A percentile compares a stretch with the other conserved stretches of the same genome.
Evolutionary conservation across 2,113 vertebrate genomes (phyloP).

Genomic region (Podilymbus podiceps): DNA sequence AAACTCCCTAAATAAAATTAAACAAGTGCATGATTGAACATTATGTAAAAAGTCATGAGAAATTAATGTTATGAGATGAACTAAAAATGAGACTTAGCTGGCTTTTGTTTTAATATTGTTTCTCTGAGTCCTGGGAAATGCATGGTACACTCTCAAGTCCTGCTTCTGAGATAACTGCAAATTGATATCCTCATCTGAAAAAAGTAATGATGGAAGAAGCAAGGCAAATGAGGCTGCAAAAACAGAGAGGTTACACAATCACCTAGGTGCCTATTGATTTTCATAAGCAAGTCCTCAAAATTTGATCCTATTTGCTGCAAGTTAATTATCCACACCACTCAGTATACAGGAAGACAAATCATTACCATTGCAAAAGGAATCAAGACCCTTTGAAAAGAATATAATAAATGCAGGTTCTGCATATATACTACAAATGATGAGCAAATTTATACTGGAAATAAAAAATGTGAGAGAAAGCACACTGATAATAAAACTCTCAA

Average conservation of each 20-base stretch:
- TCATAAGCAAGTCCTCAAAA: conserved; percentile 3
- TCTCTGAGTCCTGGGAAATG: not conserved
- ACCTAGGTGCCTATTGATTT: not conserved
- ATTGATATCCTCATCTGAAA: not conserved
- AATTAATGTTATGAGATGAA: not conserved
- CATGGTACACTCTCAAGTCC: not conserved
- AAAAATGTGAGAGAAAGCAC: not conserved
- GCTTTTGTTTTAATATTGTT: not conserved
- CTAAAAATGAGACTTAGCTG: not conserved
- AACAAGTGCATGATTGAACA: not conserved
- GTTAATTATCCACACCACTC: not conserved
- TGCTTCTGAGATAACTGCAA: not conserved
- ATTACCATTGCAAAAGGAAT: not conserved
- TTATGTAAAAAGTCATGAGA: not conserved
- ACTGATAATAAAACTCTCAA: not conserved
- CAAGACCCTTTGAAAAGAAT: not conserved
- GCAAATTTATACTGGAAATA: not conserved
- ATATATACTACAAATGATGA: not conserved
- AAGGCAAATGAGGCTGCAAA: not conserved
- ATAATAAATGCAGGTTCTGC: not conserved
- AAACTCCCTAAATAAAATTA: not conserved
- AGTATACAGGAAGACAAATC: not conserved
- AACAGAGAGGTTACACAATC: not conserved
- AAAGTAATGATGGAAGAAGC: not conserved
- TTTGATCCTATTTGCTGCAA: not conserved